Base-by-base conservation (phyloP, 2,888 invertebrate species). In the Leistus spinibarbis region DNA sequence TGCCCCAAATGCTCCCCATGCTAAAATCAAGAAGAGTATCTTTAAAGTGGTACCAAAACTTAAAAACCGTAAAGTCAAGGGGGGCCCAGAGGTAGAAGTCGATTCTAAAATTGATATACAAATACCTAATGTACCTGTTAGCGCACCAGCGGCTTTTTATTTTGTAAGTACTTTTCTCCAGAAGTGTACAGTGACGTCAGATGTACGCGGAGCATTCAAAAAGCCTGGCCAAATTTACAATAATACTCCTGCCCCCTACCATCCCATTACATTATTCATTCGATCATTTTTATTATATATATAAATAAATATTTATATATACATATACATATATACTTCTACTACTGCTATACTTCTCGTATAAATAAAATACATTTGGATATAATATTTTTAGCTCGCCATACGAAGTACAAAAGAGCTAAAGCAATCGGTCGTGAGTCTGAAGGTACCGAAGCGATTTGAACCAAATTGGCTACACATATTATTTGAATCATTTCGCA, bases 1-100 rank as follows among this genome's bases (percentile, higher is more conserved):
- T 17, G 20, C 54, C n/a, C 66, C 73, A 3, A 24, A 63, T 64
- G 57, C 80, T n/a, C n/a, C n/a, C 77, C 80, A 80, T 76, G 79
- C 79, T 79, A 81, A 82, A 80, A 78, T 80, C 81, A 84, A 83
- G 84, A 84, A 84, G 82, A 79, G 81, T 78, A 79, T 83, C 79
- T 81, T 82, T 80, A 85, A 84, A 83, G 82, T 84, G 76, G 81
- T 82, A 76, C 82, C 83, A 79, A 85, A 85, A 83, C 77, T 82
- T 79, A 81, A 82, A 80, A 79, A 53, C 54, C 73, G 73, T 60
- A 66, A 73, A 57, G 20, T 27, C 19, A 67, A 73, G 17, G 60
- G 67, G 24, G 66, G 27, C 10, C 27, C 40, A 60, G 67, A 67
- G 20, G 66, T 57, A 27, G 71, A 71, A 53, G 60, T 73, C 57